Base-by-base conservation (phyloP, 2,888 invertebrate species). In the Pollenia griseotomentosa region DNA sequence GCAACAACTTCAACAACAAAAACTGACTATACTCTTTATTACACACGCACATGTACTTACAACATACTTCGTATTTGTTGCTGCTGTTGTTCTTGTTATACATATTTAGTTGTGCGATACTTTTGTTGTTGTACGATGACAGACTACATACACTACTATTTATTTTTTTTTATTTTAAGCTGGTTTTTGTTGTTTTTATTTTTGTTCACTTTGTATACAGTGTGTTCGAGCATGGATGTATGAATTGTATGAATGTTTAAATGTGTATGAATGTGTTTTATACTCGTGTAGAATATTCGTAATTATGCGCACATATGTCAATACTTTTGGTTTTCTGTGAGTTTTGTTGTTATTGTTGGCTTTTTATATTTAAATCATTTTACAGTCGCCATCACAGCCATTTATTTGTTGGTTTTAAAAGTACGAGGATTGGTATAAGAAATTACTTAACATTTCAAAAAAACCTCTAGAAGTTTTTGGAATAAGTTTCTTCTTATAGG, bases 241-340 rank as follows among this genome's bases (percentile, higher is more conserved):
- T 48, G 53, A 66, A 19, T 23, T 23, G 23, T 23, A 23, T 2
- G 23, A 23, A 2, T 23, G 23, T 23, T 23, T 23, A 23, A 23
- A 23, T 23, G 23, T 6, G 40, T 53, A 12, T 46, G 12, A 19
- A 23, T 19, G 23, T 51, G 63, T 33, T 33, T 33, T 33, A 33
- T 79, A 83, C 86, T 79, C 44, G 79, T 80, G 71, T 80, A 33
- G 33, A 33, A 86, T 80, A 86, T 86, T 86, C 79, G 86, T 86
- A 86, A 86, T 86, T 86, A 86, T 83, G 86, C 83, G 83, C 83
- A 80, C 86, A 86, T 86, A 86, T 86, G 86, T 86, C 86, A 86
- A 86, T 86, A 86, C 86, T 70, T 86, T 86, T 83, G 79, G 86
- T 80, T 83, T 79, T 33, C 63, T 71, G 75, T 83, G 19, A 70